These are phyloP conservation scores for Eptatretus burgeri DNA, from an alignment of 2,113 vertebrate species.

Conservation along the genomic window DNA sequence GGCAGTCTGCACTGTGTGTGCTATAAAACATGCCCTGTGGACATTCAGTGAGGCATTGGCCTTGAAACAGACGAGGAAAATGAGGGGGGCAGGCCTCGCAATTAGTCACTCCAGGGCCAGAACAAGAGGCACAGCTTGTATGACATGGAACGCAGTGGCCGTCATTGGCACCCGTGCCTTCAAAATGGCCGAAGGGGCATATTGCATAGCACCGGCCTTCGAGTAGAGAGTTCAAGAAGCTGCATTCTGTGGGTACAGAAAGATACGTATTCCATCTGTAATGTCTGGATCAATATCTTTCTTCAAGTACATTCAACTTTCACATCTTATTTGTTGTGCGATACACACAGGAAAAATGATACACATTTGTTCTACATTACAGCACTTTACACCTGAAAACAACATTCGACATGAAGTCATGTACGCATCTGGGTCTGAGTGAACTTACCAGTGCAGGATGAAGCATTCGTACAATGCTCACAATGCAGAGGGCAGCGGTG, in stretches of 20 bases:
- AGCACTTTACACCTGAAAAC: too few species aligned
- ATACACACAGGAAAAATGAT: too few species aligned
- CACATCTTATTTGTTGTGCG: too few species aligned
- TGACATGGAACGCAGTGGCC: constrained; percentile 4
- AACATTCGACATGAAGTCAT: too few species aligned
- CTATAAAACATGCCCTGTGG: background rate
- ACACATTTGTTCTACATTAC: too few species aligned
- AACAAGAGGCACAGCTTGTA: background rate
- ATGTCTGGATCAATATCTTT: too few species aligned
- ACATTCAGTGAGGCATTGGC: background rate
- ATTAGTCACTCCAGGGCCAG: background rate
- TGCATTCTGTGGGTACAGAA: background rate
- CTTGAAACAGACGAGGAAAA: background rate
- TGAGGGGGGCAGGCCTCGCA: constrained; percentile 6
- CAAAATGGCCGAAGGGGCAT: background rate
- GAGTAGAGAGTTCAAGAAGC: background rate
- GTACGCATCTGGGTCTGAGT: too few species aligned
- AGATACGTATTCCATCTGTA: too few species aligned
- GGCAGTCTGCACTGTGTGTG: constrained; percentile 2
- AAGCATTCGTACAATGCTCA: constrained; percentile 1
- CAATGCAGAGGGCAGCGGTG: constrained; percentile 1
- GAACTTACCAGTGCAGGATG: background rate
- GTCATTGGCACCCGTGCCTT: background rate
- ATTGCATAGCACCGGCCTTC: background rate
- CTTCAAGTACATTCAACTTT: too few species aligned